Conservation (phyloP, 2,888 invertebrate species). For the Meteorus colon region DNA sequence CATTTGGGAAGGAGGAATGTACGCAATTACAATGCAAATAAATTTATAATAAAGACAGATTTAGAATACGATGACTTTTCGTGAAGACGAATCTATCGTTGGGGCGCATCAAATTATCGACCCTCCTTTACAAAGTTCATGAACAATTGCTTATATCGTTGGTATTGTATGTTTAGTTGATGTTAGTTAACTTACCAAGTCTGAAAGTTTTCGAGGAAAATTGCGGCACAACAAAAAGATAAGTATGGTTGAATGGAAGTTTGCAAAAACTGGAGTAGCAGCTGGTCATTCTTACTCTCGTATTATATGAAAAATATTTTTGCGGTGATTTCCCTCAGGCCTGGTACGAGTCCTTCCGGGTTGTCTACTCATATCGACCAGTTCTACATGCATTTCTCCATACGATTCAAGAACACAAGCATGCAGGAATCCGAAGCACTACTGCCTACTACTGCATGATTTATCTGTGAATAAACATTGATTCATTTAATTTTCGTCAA, state of each 20-base stretch:
- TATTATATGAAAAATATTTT: conserved; percentile 6
- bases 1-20: conserved; percentile 3
- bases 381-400: neutral
- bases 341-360: conserved; percentile 12
- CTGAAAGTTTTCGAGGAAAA: neutral
- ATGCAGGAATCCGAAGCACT: neutral
- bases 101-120: neutral
- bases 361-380: neutral
- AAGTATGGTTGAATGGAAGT: neutral
- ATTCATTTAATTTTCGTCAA: neutral
- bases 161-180: neutral
- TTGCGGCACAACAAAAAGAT: neutral
- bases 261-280: neutral
- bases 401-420: conserved; percentile 15
- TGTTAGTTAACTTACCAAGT: neutral
- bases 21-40: conserved; percentile 21
- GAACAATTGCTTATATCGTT: neutral
- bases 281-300: neutral
- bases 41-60: neutral
- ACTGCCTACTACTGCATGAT: neutral
- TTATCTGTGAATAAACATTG: neutral
- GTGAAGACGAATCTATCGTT: neutral
- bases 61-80: neutral
- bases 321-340: conserved; percentile 33
- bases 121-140: neutral